Evolutionary conservation across 2,888 invertebrate species (phyloP).

Genomic region (Chorisops tibialis): DNA sequence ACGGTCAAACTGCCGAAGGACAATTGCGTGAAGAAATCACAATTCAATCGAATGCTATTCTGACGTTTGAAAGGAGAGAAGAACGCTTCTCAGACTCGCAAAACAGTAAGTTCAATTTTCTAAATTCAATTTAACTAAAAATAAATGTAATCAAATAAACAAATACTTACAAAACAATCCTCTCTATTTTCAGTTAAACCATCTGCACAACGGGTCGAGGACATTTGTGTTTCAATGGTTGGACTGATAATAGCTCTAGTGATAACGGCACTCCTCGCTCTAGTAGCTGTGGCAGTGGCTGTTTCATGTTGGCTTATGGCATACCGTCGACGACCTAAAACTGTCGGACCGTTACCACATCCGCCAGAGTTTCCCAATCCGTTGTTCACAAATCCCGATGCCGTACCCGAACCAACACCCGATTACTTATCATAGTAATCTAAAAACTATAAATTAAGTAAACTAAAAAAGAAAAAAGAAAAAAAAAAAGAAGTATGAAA

Average conservation of each 20-base stretch:
- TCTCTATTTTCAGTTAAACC: conserved; percentile 47
- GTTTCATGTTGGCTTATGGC: conserved; percentile 96
- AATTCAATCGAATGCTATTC: conserved; percentile 86
- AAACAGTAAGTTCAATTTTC: conserved; percentile 58
- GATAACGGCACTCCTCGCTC: conserved; percentile 84
- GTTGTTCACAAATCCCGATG: conserved; percentile 78
- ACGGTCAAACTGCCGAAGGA: conserved; percentile 64
- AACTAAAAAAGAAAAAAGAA: conserved; percentile 26
- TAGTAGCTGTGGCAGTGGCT: conserved; percentile 90
- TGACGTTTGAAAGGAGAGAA: conserved; percentile 83
- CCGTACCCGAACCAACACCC: conserved; percentile 76
- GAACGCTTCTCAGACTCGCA: conserved; percentile 74
- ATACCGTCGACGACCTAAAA: conserved; percentile 81
- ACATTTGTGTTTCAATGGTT: conserved; percentile 91
- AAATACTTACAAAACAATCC: neutral
- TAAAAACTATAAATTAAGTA: conserved; percentile 31
- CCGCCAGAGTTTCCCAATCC: conserved; percentile 95
- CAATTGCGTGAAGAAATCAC: conserved; percentile 89
- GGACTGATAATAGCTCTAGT: conserved; percentile 89
- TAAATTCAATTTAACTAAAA: neutral
- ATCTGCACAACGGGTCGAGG: conserved; percentile 61
- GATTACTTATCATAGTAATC: conserved; percentile 65
- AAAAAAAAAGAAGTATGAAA: conserved; percentile 20
- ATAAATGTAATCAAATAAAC: neutral
- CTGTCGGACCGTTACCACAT: conserved; percentile 87